Base-by-base conservation (phyloP, 2,797 vertebrate genomes). In the Ptychadena robeensis region DNA sequence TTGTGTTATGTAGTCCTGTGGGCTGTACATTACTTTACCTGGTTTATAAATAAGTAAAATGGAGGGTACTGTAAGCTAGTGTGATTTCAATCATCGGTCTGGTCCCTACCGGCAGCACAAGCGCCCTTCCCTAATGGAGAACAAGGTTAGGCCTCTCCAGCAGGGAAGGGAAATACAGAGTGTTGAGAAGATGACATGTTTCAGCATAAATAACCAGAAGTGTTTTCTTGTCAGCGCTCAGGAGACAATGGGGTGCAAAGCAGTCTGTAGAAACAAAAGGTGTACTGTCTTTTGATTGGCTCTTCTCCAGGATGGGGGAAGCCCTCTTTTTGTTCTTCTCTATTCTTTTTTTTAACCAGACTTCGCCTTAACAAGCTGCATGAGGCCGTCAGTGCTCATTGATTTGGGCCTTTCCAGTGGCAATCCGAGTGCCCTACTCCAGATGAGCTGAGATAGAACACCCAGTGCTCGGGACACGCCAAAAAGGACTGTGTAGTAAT, bases 401-500 rank as follows among this genome's bases (percentile, higher is more conserved):
- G 97, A 98, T 87, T 98, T 98, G 89, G 98, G 98, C 15, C 97
- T 90, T 91, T 99, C 98, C 88, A 99, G 89, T 9, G 98, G 98
- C 91, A 99, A 98, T 70, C 97, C 95, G 30, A 99, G 89, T 0
- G 97, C 97, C 88, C 97, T 89, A 91, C 97, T 98, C 97, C 97
- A 98, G 90, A 98, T 94, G 86, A 98, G 94, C 92, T 98, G 96
- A 4, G 97, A 93, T 38, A 98, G 91, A 2, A 99, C 96, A 0
- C 97, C 97, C 32, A 98, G 92, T 0, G 97, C 97, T 6, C 97
- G 93, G 5, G 97, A 98, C 34, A 99, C 97, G 0, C 98, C 97
- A 0, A 99, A 98, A 59, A 99, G 93, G 88, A 98, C 97, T 0
- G 98, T 99, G 95, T 98, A 99, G 92, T 97, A 99, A 83, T 98